Evolutionary conservation across 2,888 invertebrate genomes (phyloP).

Genomic region (Limulus polyphemus): DNA sequence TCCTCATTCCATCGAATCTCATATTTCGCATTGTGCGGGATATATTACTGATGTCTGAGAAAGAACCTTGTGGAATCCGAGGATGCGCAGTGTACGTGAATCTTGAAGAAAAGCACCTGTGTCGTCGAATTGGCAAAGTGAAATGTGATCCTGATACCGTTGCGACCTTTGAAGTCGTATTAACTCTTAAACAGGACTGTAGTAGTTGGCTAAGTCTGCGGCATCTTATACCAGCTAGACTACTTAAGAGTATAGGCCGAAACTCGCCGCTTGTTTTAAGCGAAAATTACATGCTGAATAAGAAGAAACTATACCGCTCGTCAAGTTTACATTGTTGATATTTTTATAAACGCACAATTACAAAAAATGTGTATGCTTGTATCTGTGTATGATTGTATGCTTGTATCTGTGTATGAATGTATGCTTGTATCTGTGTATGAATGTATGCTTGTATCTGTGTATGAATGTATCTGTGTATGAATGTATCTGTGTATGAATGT

Average conservation of each 20-base stretch:
- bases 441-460: no score
- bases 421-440: no score
- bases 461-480: no score
- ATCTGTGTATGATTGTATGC: no score
- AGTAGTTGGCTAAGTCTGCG: constrained; percentile 77
- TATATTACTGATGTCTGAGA: constrained; percentile 67
- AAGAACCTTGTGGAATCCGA: constrained; percentile 72
- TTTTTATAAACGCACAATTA: no score
- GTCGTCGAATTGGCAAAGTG: constrained; percentile 60
- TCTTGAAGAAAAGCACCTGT: constrained; percentile 52
- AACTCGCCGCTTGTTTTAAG: constrained; percentile 78
- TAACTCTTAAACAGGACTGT: constrained; percentile 72
- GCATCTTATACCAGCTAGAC: constrained; percentile 52
- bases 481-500: no score
- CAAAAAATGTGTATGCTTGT: no score
- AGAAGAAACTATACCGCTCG: constrained; percentile 82
- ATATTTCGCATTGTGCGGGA: constrained; percentile 63
- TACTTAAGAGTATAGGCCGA: constrained; percentile 63
- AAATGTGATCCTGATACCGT: constrained; percentile 71
- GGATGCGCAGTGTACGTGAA: constrained; percentile 75
- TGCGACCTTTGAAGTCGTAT: constrained; percentile 77
- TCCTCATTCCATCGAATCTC: constrained; percentile 68
- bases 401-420: no score
- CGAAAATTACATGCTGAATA: constrained; percentile 73
- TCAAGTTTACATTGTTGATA: constrained; percentile 2